Evolutionary conservation across 2,113 vertebrate genomes (phyloP).

Genomic region (Hippocampus mohnikei): DNA sequence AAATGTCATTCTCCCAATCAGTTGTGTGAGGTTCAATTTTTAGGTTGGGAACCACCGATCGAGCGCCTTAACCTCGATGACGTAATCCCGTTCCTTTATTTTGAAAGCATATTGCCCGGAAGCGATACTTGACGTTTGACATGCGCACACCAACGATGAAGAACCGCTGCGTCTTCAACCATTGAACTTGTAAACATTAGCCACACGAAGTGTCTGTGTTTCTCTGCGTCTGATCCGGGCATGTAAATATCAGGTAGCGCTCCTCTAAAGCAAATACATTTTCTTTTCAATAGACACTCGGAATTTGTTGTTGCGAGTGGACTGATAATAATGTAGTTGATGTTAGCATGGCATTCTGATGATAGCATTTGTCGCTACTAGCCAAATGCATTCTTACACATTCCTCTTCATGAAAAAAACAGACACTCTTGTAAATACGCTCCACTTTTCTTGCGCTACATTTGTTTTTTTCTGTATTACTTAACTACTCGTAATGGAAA

Average conservation of each 20-base stretch:
- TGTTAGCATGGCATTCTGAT: constrained; percentile 15
- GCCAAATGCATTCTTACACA: not conserved
- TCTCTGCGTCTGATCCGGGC: constrained; percentile 4
- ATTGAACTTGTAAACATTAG: constrained; percentile 52
- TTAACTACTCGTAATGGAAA: not conserved
- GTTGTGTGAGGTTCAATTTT: no score
- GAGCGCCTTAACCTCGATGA: constrained; percentile 9
- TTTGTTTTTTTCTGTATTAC: not conserved
- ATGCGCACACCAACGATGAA: constrained; percentile 39
- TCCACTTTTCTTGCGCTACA: not conserved
- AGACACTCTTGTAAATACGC: not conserved
- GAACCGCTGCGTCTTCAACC: constrained; percentile 21
- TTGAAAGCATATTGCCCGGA: constrained; percentile 40
- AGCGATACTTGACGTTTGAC: constrained; percentile 25
- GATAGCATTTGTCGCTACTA: not conserved
- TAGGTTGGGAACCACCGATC: no score
- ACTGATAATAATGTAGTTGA: constrained; percentile 6
- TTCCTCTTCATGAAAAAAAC: not conserved
- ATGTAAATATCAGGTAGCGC: constrained; percentile 62
- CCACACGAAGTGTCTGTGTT: not conserved
- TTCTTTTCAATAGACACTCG: not conserved
- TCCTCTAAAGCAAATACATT: fast-evolving
- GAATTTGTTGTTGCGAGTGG: not conserved
- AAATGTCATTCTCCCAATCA: no score
- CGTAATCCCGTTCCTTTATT: constrained; percentile 37